Percentiles rank a stretch among this genome's conserved stretches.
Evolutionary conservation across 1,140 invertebrate genomes (phyloP).

Genomic region (Drosophila pseudoananassae): DNA sequence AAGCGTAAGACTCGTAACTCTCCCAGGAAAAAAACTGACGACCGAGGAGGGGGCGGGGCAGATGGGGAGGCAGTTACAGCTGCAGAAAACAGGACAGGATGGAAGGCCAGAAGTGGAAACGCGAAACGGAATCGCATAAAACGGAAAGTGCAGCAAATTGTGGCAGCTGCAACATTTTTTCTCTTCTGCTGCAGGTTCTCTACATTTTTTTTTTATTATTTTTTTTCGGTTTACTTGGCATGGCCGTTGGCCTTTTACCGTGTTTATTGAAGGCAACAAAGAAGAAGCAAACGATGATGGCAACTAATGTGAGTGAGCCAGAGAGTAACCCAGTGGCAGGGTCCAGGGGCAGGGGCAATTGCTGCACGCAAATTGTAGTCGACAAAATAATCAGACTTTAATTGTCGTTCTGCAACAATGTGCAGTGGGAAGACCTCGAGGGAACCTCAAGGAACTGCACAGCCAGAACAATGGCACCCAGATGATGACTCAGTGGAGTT

Average conservation of each 20-base stretch:
- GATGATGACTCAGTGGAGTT: slow-evolving; percentile 33
- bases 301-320: slow-evolving; percentile 35
- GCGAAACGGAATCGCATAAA: slow-evolving; percentile 78
- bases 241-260: slow-evolving; percentile 78
- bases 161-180: slow-evolving; percentile 79
- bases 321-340: background rate
- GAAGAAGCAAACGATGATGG: slow-evolving; percentile 20
- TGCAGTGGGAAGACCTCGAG: slow-evolving; percentile 24
- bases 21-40: slow-evolving; percentile 15
- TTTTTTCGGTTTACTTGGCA: slow-evolving; percentile 15
- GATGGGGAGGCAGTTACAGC: slow-evolving; percentile 41
- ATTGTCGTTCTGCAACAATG: slow-evolving; percentile 69
- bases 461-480: slow-evolving; percentile 22
- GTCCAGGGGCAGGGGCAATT: slow-evolving; percentile 28
- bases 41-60: background rate
- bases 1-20: slow-evolving; percentile 67
- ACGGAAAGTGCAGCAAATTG: slow-evolving; percentile 82
- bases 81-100: slow-evolving; percentile 57
- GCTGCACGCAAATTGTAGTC: slow-evolving; percentile 72
- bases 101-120: slow-evolving; percentile 61
- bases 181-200: slow-evolving; percentile 44
- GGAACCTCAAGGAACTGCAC: slow-evolving; percentile 9
- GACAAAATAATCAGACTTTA: slow-evolving; percentile 79
- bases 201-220: slow-evolving; percentile 18
- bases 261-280: slow-evolving; percentile 58